These are phyloP conservation scores for Lutjanus erythropterus DNA, from an alignment of 2,113 vertebrate species.

Conservation along the genomic window DNA sequence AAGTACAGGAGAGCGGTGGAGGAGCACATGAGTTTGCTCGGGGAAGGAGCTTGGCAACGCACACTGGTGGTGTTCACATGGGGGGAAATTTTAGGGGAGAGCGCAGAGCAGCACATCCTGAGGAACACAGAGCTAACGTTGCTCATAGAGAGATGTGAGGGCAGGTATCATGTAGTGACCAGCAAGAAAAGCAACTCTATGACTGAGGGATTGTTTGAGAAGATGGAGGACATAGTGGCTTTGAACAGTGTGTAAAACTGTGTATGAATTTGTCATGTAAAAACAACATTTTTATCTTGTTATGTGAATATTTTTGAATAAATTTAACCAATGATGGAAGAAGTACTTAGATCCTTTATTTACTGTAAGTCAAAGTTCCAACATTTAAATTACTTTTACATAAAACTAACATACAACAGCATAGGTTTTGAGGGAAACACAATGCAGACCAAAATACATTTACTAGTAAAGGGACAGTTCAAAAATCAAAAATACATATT, in stretches of 20 bases:
- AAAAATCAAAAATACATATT: no score
- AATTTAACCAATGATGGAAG: neutral
- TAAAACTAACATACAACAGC: no score
- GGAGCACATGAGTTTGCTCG: slow-evolving; percentile 59
- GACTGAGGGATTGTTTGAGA: slow-evolving; percentile 67
- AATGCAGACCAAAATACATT: no score
- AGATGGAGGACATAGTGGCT: slow-evolving; percentile 69
- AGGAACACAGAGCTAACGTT: slow-evolving; percentile 74
- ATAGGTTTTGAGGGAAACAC: no score
- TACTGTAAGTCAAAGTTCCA: neutral
- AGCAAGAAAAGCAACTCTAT: slow-evolving; percentile 51
- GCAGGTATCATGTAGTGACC: slow-evolving; percentile 70
- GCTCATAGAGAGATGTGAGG: slow-evolving; percentile 74
- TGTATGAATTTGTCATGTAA: neutral
- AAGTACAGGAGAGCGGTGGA: slow-evolving; percentile 72
- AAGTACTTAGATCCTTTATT: neutral
- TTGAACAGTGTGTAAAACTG: slow-evolving; percentile 31
- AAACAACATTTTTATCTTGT: neutral
- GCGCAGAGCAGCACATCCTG: slow-evolving; percentile 77
- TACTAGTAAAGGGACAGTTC: no score
- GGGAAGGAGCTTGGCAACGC: slow-evolving; percentile 69
- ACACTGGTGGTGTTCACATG: slow-evolving; percentile 80
- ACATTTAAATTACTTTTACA: no score
- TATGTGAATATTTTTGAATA: slow-evolving; percentile 19
- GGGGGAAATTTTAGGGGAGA: slow-evolving; percentile 80